phyloP scores from a whole-genome alignment of 2,797 vertebrate genomes.

The Otus scops region DNA sequence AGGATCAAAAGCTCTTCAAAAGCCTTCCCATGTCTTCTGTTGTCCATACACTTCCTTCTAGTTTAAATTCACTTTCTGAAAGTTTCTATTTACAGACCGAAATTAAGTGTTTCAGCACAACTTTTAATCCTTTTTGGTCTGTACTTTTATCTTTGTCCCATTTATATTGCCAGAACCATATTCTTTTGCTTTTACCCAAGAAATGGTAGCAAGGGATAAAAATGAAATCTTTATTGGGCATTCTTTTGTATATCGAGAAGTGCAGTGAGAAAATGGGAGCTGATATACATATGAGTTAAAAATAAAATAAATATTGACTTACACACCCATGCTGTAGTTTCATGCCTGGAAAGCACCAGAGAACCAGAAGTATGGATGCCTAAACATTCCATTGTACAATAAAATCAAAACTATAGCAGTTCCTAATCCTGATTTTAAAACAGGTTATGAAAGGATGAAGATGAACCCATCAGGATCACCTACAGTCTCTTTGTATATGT shows the following conservation, averaged over 20 bases:
- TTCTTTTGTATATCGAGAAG: neutral
- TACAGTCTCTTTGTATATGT: neutral
- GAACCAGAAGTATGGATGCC: neutral
- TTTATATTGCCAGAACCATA: neutral
- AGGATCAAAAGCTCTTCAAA: neutral
- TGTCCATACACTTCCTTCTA: neutral
- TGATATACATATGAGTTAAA: neutral
- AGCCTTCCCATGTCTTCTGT: neutral
- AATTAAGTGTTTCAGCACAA: neutral
- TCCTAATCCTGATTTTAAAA: neutral
- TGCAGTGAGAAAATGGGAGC: neutral
- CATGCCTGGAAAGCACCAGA: neutral
- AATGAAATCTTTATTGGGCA: neutral
- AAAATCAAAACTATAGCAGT: neutral
- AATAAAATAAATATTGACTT: neutral
- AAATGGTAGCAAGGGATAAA: neutral
- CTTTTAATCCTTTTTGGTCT: neutral
- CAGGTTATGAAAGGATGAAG: neutral
- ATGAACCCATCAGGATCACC: neutral
- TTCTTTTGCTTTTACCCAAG: neutral
- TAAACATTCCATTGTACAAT: neutral
- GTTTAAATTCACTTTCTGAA: neutral
- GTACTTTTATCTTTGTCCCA: neutral
- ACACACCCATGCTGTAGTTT: neutral
- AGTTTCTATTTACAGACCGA: neutral